Conservation (phyloP, 23 tunicate genomes). For the Styela clava region DNA sequence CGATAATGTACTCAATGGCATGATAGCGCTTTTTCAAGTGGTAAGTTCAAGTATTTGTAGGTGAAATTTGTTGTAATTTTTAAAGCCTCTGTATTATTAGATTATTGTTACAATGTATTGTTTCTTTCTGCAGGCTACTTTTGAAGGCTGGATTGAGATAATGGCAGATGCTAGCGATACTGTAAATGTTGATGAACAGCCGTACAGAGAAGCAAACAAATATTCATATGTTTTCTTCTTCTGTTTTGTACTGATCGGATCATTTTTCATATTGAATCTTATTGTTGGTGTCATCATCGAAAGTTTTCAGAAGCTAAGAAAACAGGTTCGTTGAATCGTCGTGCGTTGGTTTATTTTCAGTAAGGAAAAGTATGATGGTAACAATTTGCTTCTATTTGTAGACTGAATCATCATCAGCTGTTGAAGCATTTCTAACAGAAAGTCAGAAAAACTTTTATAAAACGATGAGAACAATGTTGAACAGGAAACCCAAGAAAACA, state of each 20-base stretch:
- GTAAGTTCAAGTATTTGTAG: no score
- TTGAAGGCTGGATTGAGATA: constrained; percentile 97
- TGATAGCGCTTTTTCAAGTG: constrained; percentile 93
- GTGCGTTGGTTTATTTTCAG: neutral
- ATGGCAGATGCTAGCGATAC: constrained; percentile 87
- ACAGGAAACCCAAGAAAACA: constrained; percentile 92
- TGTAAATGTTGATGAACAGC: constrained; percentile 55
- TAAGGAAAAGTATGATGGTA: neutral
- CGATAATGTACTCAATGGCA: constrained; percentile 79
- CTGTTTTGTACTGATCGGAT: constrained; percentile 74
- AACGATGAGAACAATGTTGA: constrained; percentile 94
- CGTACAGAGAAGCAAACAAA: constrained; percentile 48
- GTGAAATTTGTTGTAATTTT: neutral
- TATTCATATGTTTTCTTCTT: constrained; percentile 68
- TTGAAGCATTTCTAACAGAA: constrained; percentile 82
- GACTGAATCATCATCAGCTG: constrained; percentile 75
- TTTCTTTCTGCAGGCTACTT: constrained; percentile 64
- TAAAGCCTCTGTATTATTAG: neutral
- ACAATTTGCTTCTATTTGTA: neutral
- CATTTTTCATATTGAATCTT: constrained; percentile 90
- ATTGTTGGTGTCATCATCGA: constrained; percentile 98
- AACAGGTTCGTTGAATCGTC: constrained; percentile 39
- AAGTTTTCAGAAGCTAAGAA: constrained; percentile 78
- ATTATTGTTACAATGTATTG: neutral
- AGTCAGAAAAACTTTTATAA: constrained; percentile 86